These are phyloP conservation scores for Ariopsis seemanni DNA, from an alignment of 2,113 vertebrate genomes.

Conservation along the genomic window DNA sequence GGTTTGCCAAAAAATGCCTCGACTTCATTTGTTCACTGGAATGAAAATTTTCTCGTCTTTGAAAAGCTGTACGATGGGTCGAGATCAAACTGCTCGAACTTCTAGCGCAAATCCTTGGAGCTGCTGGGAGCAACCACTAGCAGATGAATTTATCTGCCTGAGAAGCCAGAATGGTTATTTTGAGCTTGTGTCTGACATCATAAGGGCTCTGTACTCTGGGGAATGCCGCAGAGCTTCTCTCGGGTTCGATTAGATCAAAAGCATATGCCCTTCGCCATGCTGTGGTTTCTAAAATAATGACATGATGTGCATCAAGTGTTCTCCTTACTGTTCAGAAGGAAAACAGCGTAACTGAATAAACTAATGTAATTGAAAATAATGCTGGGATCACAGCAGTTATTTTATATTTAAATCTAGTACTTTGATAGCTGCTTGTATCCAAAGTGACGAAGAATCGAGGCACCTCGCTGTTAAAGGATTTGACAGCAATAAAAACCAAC, in stretches of 20 bases:
- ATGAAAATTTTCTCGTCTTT: conserved; percentile 9
- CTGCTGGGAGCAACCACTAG: conserved; percentile 31
- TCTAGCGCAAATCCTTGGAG: conserved; percentile 37
- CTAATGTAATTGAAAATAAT: background rate
- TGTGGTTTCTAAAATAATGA: conserved; percentile 42
- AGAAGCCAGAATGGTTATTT: conserved; percentile 44
- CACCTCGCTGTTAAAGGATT: background rate
- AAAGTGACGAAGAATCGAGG: background rate
- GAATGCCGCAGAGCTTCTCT: conserved; percentile 21
- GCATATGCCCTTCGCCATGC: conserved; percentile 35
- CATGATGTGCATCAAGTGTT: conserved; percentile 22
- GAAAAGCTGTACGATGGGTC: conserved; percentile 16
- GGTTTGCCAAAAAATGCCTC: background rate
- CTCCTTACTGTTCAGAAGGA: conserved; percentile 11
- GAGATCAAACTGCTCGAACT: conserved; percentile 23
- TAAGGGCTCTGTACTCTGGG: conserved; percentile 13
- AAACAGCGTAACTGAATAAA: conserved; percentile 3
- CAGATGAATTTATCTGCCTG: conserved; percentile 31
- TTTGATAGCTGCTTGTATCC: background rate
- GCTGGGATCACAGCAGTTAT: background rate
- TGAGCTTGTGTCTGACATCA: conserved; percentile 30
- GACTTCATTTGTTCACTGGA: background rate
- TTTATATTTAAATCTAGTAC: background rate
- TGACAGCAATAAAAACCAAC: background rate
- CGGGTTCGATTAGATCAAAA: conserved; percentile 37